Evolutionary conservation across 2,888 invertebrate species (phyloP).

Genomic region (Myopa tessellatipennis): DNA sequence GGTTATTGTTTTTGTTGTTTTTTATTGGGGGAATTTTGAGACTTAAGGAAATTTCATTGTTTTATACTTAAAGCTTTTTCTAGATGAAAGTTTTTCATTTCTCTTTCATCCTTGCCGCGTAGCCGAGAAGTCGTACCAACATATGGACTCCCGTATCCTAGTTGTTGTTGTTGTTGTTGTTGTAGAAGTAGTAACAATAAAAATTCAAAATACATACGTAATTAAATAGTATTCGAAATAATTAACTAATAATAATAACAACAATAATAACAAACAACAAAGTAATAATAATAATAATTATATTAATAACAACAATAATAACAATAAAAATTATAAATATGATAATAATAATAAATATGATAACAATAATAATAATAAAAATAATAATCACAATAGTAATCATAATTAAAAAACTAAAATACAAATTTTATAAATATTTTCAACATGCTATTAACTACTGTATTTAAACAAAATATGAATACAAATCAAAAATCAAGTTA

Average conservation of each 20-base stretch:
- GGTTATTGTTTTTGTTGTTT: slow-evolving; percentile 35
- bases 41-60: slow-evolving; percentile 43
- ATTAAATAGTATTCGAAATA: slow-evolving; percentile 2
- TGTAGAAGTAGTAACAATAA: slow-evolving; percentile 38
- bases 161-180: slow-evolving; percentile 45
- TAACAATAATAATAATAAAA: too few species aligned
- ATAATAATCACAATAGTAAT: too few species aligned
- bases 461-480: too few species aligned
- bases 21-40: slow-evolving; percentile 20
- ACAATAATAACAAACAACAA: neutral
- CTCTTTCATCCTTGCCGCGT: slow-evolving; percentile 66
- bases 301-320: neutral
- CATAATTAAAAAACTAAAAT: too few species aligned
- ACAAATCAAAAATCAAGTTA: too few species aligned
- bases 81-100: slow-evolving; percentile 67
- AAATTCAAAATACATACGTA: slow-evolving; percentile 26
- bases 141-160: slow-evolving; percentile 68
- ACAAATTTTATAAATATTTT: too few species aligned
- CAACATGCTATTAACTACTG: too few species aligned
- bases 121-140: slow-evolving; percentile 63
- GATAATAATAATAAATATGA: neutral
- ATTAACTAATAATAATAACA: neutral
- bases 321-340: neutral
- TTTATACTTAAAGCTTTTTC: slow-evolving; percentile 66
- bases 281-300: neutral